These are phyloP conservation scores for Parauchenoglanis punctatus DNA, from an alignment of 2,797 vertebrate genomes.

Conservation along the genomic window DNA sequence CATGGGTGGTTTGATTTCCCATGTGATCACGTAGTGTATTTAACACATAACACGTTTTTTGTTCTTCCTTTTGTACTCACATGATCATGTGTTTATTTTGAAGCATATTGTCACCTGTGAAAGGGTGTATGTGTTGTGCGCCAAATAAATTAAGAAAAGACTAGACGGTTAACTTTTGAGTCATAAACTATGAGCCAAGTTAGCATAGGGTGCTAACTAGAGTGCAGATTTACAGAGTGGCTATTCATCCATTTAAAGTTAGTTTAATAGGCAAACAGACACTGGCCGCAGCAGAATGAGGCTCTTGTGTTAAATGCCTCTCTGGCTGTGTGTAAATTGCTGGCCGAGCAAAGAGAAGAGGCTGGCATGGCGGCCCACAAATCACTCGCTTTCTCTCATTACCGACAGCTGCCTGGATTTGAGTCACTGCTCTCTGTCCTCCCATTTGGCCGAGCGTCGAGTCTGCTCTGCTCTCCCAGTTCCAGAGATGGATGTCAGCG, in stretches of 20 bases:
- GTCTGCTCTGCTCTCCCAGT: conserved; percentile 64
- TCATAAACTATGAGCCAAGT: background rate
- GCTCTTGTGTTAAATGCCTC: conserved; percentile 53
- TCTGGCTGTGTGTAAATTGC: conserved; percentile 51
- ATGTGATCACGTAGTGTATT: background rate
- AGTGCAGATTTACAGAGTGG: conserved; percentile 32
- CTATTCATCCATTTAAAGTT: conserved; percentile 35
- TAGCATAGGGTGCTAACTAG: background rate
- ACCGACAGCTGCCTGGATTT: conserved; percentile 73
- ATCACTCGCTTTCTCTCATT: conserved; percentile 79
- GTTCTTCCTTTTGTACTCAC: background rate
- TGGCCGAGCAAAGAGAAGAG: conserved; percentile 49
- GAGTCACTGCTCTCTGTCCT: conserved; percentile 74
- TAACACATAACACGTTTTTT: too few relatives aligned
- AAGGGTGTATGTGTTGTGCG: background rate
- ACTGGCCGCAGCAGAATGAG: conserved; percentile 49
- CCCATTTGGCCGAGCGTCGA: conserved; percentile 71
- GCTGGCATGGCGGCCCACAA: conserved; percentile 72
- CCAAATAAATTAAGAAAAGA: background rate
- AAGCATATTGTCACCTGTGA: background rate
- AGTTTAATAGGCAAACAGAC: conserved; percentile 27
- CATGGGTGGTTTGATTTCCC: background rate
- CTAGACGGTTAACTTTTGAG: background rate
- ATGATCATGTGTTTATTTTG: background rate
- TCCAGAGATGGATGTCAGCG: conserved; percentile 38